Conservation (phyloP, 1,140 invertebrate genomes). For the Diabrotica virgifera region DNA sequence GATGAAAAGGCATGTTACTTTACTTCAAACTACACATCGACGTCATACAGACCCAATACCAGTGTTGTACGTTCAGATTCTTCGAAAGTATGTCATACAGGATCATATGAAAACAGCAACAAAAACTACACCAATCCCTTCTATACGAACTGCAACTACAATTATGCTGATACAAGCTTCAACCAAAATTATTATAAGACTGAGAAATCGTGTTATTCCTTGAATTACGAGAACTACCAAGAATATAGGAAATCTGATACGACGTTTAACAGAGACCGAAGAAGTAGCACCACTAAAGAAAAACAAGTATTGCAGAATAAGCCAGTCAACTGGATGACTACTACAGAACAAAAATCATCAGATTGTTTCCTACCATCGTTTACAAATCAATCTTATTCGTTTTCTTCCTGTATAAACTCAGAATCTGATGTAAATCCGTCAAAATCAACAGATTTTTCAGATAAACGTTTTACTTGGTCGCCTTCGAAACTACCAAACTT, state of each 20-base stretch:
- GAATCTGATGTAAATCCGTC: slow-evolving; percentile 20
- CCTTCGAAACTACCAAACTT: slow-evolving; percentile 54
- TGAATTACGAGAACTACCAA: slow-evolving; percentile 30
- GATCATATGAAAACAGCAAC: slow-evolving; percentile 22
- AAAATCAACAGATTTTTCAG: slow-evolving; percentile 41
- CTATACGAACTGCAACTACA: slow-evolving; percentile 33
- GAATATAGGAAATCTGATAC: slow-evolving; percentile 31
- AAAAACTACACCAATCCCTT: slow-evolving; percentile 31
- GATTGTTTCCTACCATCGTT: slow-evolving; percentile 37
- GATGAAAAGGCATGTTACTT: slow-evolving; percentile 7
- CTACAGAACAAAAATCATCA: slow-evolving; percentile 46
- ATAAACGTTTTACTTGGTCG: slow-evolving; percentile 59
- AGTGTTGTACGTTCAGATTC: neutral
- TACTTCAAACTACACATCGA: neutral
- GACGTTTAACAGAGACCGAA: neutral
- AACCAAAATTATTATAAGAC: slow-evolving; percentile 34
- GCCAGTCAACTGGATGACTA: slow-evolving; percentile 65
- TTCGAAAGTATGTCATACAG: slow-evolving; percentile 18
- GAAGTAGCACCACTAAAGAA: slow-evolving; percentile 8
- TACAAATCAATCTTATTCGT: slow-evolving; percentile 37
- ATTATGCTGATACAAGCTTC: slow-evolving; percentile 29
- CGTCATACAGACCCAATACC: neutral
- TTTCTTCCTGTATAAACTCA: slow-evolving; percentile 25
- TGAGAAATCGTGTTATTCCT: slow-evolving; percentile 22
- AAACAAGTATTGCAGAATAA: slow-evolving; percentile 22